Conservation (phyloP, 2,888 invertebrate species). For the Cataglyphis altisquamis region DNA sequence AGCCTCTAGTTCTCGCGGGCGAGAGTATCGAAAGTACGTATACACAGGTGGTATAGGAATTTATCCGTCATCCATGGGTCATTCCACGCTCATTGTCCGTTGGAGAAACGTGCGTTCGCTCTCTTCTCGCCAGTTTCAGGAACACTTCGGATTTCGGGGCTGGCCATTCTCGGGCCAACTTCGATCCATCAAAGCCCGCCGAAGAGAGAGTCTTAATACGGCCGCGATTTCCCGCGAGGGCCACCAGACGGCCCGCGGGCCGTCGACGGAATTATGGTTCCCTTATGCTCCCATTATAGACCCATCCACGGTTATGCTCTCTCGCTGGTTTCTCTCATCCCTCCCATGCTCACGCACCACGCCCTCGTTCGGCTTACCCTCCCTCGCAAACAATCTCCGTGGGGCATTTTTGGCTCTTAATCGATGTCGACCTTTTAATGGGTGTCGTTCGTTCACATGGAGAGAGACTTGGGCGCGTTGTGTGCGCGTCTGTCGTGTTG, state of each 20-base stretch:
- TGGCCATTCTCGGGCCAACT: constrained; percentile 70
- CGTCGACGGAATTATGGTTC: constrained; percentile 81
- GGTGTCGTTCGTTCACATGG: background rate
- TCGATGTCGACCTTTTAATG: constrained; percentile 51
- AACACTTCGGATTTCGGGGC: constrained; percentile 8
- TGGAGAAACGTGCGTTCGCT: background rate
- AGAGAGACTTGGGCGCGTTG: background rate
- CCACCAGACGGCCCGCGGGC: constrained; percentile 59
- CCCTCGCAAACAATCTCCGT: constrained; percentile 72
- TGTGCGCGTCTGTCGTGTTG: background rate
- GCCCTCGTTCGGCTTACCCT: constrained; percentile 57
- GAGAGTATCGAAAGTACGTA: background rate
- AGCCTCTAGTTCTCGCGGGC: background rate
- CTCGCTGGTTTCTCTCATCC: constrained; percentile 26
- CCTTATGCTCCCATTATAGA: constrained; percentile 81
- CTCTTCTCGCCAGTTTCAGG: background rate
- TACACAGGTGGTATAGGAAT: background rate
- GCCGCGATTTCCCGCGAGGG: constrained; percentile 79
- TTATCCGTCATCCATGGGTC: constrained; percentile 6
- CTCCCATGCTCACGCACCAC: constrained; percentile 16
- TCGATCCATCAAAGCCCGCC: constrained; percentile 74
- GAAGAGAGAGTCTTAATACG: constrained; percentile 75
- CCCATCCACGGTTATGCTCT: constrained; percentile 69
- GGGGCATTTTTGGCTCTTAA: constrained; percentile 56
- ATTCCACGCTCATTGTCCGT: constrained; percentile 17